These are phyloP conservation scores for Schizopygopsis malacanthus DNA, from an alignment of 2,797 vertebrate genomes.

Conservation along the genomic window DNA sequence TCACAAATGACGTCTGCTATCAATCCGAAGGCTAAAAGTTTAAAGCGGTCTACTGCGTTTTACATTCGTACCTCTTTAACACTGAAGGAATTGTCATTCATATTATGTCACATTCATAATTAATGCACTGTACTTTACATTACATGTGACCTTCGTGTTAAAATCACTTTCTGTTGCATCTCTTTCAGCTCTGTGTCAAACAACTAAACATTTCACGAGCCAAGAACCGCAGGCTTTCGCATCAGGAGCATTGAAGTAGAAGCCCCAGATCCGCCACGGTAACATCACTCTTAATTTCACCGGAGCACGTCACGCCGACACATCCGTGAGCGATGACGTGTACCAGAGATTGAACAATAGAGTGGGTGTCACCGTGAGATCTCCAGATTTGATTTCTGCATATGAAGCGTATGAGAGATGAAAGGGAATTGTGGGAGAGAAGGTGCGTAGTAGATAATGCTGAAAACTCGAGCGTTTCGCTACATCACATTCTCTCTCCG, in stretches of 20 bases:
- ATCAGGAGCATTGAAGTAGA: neutral
- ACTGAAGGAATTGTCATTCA: neutral
- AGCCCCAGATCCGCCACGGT: neutral
- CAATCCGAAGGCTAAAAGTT: slow-evolving; percentile 16
- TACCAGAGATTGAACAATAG: slow-evolving; percentile 59
- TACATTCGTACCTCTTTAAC: slow-evolving; percentile 4
- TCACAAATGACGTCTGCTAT: slow-evolving; percentile 1
- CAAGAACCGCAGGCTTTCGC: neutral
- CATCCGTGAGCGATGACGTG: slow-evolving; percentile 46
- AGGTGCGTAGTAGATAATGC: slow-evolving; percentile 45
- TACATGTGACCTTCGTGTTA: slow-evolving; percentile 25
- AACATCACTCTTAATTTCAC: slow-evolving; percentile 41
- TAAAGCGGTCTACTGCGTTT: neutral
- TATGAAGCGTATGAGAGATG: slow-evolving; percentile 58
- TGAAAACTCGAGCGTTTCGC: slow-evolving; percentile 58
- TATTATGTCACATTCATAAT: neutral
- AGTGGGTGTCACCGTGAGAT: slow-evolving; percentile 64
- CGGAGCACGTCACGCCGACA: slow-evolving; percentile 35
- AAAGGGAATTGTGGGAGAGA: slow-evolving; percentile 63
- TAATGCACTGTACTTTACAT: slow-evolving; percentile 10
- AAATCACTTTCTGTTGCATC: slow-evolving; percentile 9
- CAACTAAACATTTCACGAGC: slow-evolving; percentile 7
- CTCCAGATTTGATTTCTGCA: slow-evolving; percentile 59
- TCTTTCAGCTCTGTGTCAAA: slow-evolving; percentile 15
- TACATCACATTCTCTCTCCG: slow-evolving; percentile 30